These are phyloP conservation scores for Chlamydotis undulata DNA, from an alignment of 2,113 vertebrate species.

Conservation along the genomic window DNA sequence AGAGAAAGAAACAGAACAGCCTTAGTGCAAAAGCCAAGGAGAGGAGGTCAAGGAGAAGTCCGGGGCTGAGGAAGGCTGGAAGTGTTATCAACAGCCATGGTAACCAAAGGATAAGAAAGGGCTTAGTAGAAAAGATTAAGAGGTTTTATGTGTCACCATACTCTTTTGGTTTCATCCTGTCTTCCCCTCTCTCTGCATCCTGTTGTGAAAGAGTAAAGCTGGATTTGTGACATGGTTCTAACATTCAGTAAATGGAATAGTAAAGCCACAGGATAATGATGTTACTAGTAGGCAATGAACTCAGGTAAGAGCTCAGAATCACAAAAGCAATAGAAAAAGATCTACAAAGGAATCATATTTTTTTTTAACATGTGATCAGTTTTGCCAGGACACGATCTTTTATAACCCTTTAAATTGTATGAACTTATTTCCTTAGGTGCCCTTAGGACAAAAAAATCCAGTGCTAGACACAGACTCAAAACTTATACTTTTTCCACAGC, in stretches of 20 bases:
- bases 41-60: background rate
- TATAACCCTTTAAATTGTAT: slow-evolving; percentile 4
- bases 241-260: background rate
- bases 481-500: background rate
- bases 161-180: background rate
- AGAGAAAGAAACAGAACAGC: background rate
- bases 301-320: background rate
- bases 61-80: background rate
- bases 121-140: background rate
- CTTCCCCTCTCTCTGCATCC: background rate
- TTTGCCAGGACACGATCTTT: slow-evolving; percentile 1
- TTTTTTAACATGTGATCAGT: background rate
- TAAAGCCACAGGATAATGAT: background rate
- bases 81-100: background rate
- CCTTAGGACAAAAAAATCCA: slow-evolving; percentile 26
- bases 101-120: background rate
- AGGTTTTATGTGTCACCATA: background rate
- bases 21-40: background rate
- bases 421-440: slow-evolving; percentile 27
- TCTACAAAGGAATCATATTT: background rate
- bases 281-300: background rate
- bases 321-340: background rate
- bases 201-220: background rate
- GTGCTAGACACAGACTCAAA: background rate
- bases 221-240: background rate